These are phyloP conservation scores for Todiramphus chloris DNA, from an alignment of 2,113 vertebrate species.

Conservation along the genomic window DNA sequence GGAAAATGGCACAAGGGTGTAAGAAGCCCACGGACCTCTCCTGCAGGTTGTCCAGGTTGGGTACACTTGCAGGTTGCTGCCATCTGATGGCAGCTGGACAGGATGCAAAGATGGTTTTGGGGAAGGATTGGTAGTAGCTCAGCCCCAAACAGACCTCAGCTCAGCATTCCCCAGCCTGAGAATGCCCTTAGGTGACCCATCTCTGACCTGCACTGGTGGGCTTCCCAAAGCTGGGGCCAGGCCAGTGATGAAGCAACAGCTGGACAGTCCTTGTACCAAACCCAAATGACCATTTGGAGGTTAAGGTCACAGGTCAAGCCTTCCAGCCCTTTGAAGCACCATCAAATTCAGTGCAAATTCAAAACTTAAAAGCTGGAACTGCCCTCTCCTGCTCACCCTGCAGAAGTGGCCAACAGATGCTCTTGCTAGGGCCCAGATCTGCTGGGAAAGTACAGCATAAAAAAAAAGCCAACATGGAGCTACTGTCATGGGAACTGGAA, in stretches of 20 bases:
- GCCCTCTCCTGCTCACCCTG: neutral
- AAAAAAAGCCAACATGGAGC: neutral
- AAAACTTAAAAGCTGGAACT: neutral
- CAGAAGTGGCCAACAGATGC: neutral
- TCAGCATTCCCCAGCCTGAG: neutral
- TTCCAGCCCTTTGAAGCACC: neutral
- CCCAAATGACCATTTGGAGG: neutral
- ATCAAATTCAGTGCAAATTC: neutral
- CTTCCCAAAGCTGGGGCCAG: neutral
- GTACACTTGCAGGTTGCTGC: slow-evolving; percentile 1
- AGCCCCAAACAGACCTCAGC: neutral
- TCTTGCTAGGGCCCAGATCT: neutral
- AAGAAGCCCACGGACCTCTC: neutral
- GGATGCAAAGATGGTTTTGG: neutral
- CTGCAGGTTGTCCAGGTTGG: neutral
- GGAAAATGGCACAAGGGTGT: neutral
- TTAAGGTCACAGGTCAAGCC: neutral
- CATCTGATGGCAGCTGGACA: slow-evolving; percentile 22
- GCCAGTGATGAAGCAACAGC: neutral
- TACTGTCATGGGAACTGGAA: neutral
- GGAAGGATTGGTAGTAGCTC: neutral
- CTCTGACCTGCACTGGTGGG: neutral
- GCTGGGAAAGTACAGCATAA: neutral
- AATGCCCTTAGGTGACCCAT: neutral
- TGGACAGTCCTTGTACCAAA: neutral